Evolutionary conservation across 2,888 invertebrate species (phyloP).

Genomic region (Campopleginae sp.): DNA sequence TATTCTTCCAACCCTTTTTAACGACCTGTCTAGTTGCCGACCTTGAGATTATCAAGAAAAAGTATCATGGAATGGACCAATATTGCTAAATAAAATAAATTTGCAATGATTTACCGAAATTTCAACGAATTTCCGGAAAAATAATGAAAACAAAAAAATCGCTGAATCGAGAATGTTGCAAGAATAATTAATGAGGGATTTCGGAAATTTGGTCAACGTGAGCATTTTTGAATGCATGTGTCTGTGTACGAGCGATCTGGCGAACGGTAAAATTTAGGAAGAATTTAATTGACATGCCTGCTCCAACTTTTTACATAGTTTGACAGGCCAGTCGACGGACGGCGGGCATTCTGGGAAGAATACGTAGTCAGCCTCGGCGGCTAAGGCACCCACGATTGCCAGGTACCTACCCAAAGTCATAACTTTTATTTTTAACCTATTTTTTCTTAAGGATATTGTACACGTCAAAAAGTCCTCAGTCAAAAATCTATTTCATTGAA

Average conservation of each 20-base stretch:
- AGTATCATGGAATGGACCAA: not conserved
- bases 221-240: not conserved
- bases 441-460: not conserved
- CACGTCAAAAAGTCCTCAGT: not conserved
- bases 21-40: not conserved
- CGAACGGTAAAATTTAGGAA: constrained; percentile 65
- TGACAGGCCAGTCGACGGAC: constrained; percentile 95
- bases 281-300: constrained; percentile 88
- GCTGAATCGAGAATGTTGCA: not conserved
- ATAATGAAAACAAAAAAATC: not conserved
- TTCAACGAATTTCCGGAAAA: not conserved
- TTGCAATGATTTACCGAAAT: not conserved
- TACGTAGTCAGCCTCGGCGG: constrained; percentile 99
- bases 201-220: not conserved
- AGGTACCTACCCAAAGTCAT: constrained; percentile 91
- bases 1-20: not conserved
- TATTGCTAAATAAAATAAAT: not conserved
- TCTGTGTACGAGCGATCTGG: constrained; percentile 64
- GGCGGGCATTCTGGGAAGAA: constrained; percentile 99
- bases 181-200: not conserved
- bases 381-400: constrained; percentile 97
- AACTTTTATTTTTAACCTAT: constrained; percentile 64
- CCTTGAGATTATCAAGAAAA: not conserved
- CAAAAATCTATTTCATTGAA: not conserved
- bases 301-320: constrained; percentile 96